Conservation (phyloP, 2,888 invertebrate species). For the Orgyia antiqua region DNA sequence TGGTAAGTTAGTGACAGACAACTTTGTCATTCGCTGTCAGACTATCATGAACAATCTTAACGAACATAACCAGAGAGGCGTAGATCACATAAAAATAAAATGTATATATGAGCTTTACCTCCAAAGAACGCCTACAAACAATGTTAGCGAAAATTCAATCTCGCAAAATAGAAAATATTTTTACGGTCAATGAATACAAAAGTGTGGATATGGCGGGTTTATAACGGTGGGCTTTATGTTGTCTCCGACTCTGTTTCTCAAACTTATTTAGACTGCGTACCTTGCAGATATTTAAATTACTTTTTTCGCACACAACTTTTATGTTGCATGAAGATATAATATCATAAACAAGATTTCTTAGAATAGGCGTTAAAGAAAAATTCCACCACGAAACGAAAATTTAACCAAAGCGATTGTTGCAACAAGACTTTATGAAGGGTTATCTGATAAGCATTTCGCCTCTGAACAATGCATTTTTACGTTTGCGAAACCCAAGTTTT, state of each 20-base stretch:
- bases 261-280: conserved; percentile 16
- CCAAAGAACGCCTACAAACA: conserved; percentile 58
- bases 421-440: no score
- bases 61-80: conserved; percentile 31
- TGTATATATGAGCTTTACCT: conserved; percentile 46
- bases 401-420: no score
- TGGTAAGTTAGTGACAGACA: no score
- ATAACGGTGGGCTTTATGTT: conserved; percentile 40
- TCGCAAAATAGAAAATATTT: conserved; percentile 72
- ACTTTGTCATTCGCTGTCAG: conserved; percentile 27
- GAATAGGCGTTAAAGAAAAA: no score
- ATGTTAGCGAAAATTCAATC: conserved; percentile 70
- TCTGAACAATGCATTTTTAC: no score
- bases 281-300: no score
- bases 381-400: no score
- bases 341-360: no score
- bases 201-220: conserved; percentile 50
- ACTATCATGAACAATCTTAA: conserved; percentile 29
- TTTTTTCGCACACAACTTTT: no score
- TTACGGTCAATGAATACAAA: conserved; percentile 73
- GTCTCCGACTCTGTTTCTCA: conserved; percentile 30
- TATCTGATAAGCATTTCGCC: no score
- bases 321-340: no score
- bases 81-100: conserved; percentile 48
- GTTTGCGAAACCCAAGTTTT: no score